Evolutionary conservation across 1,140 invertebrate species (phyloP), one percentile per base, ranked within the genome.

Genomic region (Venturia canescens): DNA sequence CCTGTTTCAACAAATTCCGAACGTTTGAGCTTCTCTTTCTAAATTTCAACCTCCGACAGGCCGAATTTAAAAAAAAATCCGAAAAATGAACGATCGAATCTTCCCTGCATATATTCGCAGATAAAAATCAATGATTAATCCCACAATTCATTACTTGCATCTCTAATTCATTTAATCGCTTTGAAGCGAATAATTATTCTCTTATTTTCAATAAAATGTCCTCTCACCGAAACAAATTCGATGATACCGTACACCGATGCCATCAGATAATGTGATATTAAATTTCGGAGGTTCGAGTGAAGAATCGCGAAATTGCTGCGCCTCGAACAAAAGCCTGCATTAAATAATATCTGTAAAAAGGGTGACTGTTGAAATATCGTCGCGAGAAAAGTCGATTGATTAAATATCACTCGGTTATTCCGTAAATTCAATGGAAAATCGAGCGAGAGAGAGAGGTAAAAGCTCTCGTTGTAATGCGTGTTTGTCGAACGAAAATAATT

Each of bases 401-500:
- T 57, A 57, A 57, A 57, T 57, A 57, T n/a, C 53, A 44, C 53
- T 23, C 53, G 21, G 53, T 57, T 23, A 57, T 57, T 44, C 13
- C 38, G 38, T 44, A 44, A 44, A 44, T 57, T 57, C 53, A n/a
- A 57, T 57, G 18, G 53, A 57, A 57, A 57, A 57, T 57, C 53
- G 21, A 23, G 18, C n/a, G 21, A n/a, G n/a, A 3, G 21, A 23
- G 18, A 57, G 21, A n/a, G n/a, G 3, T 6, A 57, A 57, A 57
- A n/a, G 18, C 53, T 23, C 53, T 57, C 21, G 18, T n/a, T 57
- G 18, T 18, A 18, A 23, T 57, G 53, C 21, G 18, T 57, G 53
- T 57, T 57, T 57, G 53, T 57, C 53, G 21, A 57, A 57, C 53
- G 18, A 57, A 57, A 57, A 57, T 57, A 57, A 57, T 57, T 57